Evolutionary conservation across 2,888 invertebrate genomes (phyloP).

Genomic region (Euphydryas editha): DNA sequence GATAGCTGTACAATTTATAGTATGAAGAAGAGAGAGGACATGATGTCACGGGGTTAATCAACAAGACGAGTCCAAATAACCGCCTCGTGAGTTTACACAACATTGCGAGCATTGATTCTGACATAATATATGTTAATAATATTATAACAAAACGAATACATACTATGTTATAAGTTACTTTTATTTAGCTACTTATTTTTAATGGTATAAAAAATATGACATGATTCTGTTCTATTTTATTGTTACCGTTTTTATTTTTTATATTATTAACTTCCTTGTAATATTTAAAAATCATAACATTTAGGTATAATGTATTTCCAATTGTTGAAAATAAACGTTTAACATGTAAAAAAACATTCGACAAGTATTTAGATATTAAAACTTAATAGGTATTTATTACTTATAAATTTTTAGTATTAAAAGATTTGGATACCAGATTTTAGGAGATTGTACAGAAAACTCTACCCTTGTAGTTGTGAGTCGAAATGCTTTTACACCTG

Average conservation of each 20-base stretch:
- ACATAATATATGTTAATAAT: conserved; percentile 12
- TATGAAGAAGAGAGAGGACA: conserved; percentile 42
- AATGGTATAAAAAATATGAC: no score
- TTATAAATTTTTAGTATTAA: no score
- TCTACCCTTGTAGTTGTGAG: conserved; percentile 34
- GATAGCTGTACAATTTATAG: conserved; percentile 38
- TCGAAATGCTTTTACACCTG: conserved; percentile 43
- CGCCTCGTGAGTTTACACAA: conserved; percentile 42
- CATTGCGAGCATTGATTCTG: conserved; percentile 30
- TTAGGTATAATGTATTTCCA: no score
- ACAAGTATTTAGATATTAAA: no score
- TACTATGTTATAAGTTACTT: background rate
- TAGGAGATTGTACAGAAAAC: conserved; percentile 33
- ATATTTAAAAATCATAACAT: no score
- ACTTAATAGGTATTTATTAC: no score
- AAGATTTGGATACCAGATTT: background rate
- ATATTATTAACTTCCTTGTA: no score
- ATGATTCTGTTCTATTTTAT: no score
- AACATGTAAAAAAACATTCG: no score
- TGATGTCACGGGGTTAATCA: conserved; percentile 48
- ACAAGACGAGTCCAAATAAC: conserved; percentile 47
- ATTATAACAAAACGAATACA: background rate
- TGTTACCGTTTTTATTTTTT: no score
- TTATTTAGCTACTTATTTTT: background rate
- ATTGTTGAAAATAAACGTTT: no score